Conservation (phyloP, 1,140 invertebrate species). For the Orchestia grillus region DNA sequence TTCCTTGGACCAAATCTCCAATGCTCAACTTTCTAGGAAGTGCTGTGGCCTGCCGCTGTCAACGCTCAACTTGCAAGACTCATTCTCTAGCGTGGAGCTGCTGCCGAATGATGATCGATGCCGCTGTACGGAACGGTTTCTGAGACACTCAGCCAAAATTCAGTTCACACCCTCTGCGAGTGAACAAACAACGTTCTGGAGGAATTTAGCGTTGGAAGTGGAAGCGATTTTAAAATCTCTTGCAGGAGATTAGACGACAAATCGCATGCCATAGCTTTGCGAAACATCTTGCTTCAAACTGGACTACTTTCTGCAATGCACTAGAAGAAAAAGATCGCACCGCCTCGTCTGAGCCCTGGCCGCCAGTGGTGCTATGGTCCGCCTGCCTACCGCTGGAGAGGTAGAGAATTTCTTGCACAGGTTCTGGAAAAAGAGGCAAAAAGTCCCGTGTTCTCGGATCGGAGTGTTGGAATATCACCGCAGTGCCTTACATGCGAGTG, state of each 20-base stretch:
- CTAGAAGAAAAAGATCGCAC: not conserved
- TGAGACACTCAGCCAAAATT: not conserved
- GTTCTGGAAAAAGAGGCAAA: not conserved
- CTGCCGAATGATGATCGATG: not conserved
- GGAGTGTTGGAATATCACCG: not conserved
- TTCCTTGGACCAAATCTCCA: not conserved
- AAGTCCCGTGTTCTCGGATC: not conserved
- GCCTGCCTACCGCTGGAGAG: not conserved
- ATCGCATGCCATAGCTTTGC: not conserved
- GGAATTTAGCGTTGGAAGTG: not conserved
- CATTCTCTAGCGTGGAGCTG: not conserved
- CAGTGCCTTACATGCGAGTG: not conserved
- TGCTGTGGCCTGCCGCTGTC: not conserved
- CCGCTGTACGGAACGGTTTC: not conserved
- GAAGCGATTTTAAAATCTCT: not conserved
- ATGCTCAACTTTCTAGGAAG: not conserved
- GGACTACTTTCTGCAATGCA: not conserved
- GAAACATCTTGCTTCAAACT: not conserved
- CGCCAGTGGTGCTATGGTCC: not conserved
- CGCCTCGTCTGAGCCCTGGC: no score
- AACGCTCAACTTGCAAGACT: not conserved
- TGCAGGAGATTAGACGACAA: not conserved
- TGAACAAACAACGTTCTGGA: not conserved
- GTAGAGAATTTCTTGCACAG: not conserved
- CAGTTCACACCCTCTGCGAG: not conserved